A percentile compares a stretch with the other conserved stretches of the same genome.
phyloP scores from a whole-genome alignment of 1,140 invertebrate species.

The Bicyclus anynana region DNA sequence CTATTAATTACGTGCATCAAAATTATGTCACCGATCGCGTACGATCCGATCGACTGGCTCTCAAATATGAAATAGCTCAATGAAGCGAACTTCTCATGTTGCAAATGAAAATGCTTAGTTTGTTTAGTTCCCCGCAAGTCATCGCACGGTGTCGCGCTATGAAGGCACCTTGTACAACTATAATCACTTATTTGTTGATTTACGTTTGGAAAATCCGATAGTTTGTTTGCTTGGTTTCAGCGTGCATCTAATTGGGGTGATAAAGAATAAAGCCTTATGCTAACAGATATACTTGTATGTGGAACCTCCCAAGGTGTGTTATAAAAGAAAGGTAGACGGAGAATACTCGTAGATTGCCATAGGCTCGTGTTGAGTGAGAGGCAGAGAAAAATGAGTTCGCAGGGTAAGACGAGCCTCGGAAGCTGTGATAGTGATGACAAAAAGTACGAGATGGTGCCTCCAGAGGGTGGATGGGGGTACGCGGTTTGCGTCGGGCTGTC shows the following conservation, averaged over 20 bases:
- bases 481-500: slow-evolving; percentile 79
- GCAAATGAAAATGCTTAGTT: slow-evolving; percentile 18
- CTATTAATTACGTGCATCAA: neutral
- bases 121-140: slow-evolving; percentile 15
- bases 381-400: slow-evolving; percentile 40
- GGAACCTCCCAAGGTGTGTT: slow-evolving; percentile 37
- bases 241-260: slow-evolving; percentile 41
- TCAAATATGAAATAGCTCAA: slow-evolving; percentile 11
- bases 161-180: slow-evolving; percentile 7
- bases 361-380: slow-evolving; percentile 23
- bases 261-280: slow-evolving; percentile 41
- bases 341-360: slow-evolving; percentile 62
- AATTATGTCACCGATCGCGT: neutral
- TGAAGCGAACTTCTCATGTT: slow-evolving; percentile 12
- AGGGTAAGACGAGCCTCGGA: slow-evolving; percentile 57
- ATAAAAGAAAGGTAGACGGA: slow-evolving; percentile 41
- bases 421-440: slow-evolving; percentile 77
- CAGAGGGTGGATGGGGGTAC: slow-evolving; percentile 84
- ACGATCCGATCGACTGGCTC: slow-evolving; percentile 4
- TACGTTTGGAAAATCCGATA: slow-evolving; percentile 58
- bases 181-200: slow-evolving; percentile 47
- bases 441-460: slow-evolving; percentile 70
- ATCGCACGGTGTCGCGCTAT: slow-evolving; percentile 18
- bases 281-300: slow-evolving; percentile 49
- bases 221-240: slow-evolving; percentile 36